phyloP scores from a whole-genome alignment of 2,797 vertebrate genomes.

The Selene dorsalis region DNA sequence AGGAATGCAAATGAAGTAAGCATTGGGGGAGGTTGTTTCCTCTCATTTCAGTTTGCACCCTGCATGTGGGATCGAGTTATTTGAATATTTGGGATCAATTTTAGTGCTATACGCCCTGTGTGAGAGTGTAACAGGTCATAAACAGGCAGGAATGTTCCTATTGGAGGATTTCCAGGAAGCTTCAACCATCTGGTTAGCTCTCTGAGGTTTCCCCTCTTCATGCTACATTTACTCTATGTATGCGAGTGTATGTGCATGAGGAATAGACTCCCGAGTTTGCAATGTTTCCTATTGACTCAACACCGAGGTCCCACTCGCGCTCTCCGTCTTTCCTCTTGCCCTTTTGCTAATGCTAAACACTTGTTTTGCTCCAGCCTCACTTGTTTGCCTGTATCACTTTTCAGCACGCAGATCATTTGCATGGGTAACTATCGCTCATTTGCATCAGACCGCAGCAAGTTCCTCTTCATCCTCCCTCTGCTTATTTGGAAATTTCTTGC shows the following conservation, averaged over 20 bases:
- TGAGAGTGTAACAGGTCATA: conserved; percentile 81
- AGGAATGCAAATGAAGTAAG: conserved; percentile 55
- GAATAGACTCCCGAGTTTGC: conserved; percentile 50
- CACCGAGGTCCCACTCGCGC: conserved; percentile 38
- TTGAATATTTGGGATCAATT: conserved; percentile 70
- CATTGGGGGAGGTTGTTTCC: conserved; percentile 15
- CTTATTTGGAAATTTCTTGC: conserved; percentile 29
- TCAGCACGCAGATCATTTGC: conserved; percentile 34
- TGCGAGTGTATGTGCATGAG: conserved; percentile 47
- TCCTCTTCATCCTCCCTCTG: conserved; percentile 1
- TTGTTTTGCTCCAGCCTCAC: conserved; percentile 37
- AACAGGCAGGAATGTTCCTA: conserved; percentile 85
- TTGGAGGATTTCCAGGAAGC: conserved; percentile 79
- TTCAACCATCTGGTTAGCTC: conserved; percentile 78
- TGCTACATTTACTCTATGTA: conserved; percentile 73
- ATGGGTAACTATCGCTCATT: conserved; percentile 25
- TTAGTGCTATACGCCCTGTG: conserved; percentile 54
- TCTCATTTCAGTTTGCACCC: conserved; percentile 48
- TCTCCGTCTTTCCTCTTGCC: conserved; percentile 9
- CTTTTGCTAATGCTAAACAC: conserved; percentile 38
- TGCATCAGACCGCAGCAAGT: conserved; percentile 21
- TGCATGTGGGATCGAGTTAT: conserved; percentile 53
- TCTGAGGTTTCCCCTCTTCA: conserved; percentile 76
- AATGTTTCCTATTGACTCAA: conserved; percentile 65
- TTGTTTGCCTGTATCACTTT: conserved; percentile 33